Percentiles rank a stretch among this genome's conserved stretches.
These are phyloP conservation scores for Pyrocoelia pectoralis DNA, from an alignment of 2,888 invertebrate genomes.

Conservation along the genomic window DNA sequence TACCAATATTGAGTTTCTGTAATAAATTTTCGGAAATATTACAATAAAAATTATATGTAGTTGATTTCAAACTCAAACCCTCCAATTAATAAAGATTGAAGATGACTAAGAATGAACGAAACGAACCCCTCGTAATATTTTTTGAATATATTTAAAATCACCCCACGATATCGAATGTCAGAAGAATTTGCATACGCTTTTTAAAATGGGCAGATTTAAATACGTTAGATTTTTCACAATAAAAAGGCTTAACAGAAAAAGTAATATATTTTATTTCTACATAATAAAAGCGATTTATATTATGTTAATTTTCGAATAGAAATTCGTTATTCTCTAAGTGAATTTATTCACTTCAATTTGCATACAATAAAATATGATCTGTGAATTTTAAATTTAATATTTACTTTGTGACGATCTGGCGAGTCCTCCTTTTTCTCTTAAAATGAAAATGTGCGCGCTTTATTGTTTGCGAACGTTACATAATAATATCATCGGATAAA, in stretches of 20 bases:
- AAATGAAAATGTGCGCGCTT: neutral
- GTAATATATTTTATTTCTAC: conserved; percentile 42
- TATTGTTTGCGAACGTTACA: neutral
- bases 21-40: too few species aligned
- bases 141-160: conserved; percentile 20
- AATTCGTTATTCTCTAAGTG: conserved; percentile 55
- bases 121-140: neutral
- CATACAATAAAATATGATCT: conserved; percentile 57
- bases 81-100: neutral
- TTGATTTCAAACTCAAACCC: neutral
- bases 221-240: conserved; percentile 34
- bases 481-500: neutral
- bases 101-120: neutral
- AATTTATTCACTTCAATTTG: conserved; percentile 53
- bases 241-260: conserved; percentile 39
- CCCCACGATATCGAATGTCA: conserved; percentile 34
- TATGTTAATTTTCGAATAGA: conserved; percentile 57
- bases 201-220: conserved; percentile 32
- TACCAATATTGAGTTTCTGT: too few species aligned
- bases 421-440: neutral
- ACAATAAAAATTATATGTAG: too few species aligned
- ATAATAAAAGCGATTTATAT: conserved; percentile 45
- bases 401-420: conserved; percentile 19
- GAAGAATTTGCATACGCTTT: conserved; percentile 33
- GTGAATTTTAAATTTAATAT: conserved; percentile 55